Percentiles rank a stretch among this genome's conserved stretches.
These are phyloP conservation scores for Pica pica DNA, from an alignment of 2,113 vertebrate genomes.

Conservation along the genomic window DNA sequence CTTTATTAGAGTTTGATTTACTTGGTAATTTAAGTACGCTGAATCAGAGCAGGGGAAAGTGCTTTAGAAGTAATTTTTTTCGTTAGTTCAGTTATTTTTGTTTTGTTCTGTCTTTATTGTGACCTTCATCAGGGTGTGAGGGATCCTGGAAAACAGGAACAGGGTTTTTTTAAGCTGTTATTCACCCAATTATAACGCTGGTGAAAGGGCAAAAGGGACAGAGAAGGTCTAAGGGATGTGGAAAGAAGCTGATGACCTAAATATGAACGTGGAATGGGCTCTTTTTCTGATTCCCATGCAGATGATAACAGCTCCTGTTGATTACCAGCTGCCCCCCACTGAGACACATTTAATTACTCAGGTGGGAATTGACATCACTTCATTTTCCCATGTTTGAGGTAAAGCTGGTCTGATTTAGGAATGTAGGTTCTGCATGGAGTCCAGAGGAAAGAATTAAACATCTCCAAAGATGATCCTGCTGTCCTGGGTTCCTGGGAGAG, in stretches of 20 bases:
- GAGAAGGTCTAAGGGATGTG: background rate
- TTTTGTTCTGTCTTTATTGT: background rate
- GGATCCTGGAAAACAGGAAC: background rate
- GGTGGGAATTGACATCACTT: background rate
- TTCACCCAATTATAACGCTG: background rate
- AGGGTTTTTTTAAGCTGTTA: background rate
- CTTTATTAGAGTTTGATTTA: slow-evolving; percentile 41
- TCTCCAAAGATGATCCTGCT: background rate
- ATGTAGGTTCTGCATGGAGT: background rate
- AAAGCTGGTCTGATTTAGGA: background rate
- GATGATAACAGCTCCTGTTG: background rate
- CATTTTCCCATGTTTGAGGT: background rate
- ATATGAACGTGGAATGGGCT: background rate
- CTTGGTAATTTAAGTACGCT: background rate
- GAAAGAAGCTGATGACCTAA: background rate
- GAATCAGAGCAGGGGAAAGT: background rate
- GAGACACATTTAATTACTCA: background rate
- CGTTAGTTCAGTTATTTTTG: background rate
- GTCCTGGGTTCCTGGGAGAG: background rate
- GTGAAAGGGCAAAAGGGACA: background rate
- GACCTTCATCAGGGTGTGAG: background rate
- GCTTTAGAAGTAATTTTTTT: slow-evolving; percentile 16
- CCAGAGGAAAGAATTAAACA: background rate
- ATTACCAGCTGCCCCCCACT: background rate
- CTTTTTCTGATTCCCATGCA: background rate